Percentiles rank a stretch among this genome's conserved stretches.
phyloP scores from a whole-genome alignment of 2,888 invertebrate genomes.

The Axea sp. region DNA sequence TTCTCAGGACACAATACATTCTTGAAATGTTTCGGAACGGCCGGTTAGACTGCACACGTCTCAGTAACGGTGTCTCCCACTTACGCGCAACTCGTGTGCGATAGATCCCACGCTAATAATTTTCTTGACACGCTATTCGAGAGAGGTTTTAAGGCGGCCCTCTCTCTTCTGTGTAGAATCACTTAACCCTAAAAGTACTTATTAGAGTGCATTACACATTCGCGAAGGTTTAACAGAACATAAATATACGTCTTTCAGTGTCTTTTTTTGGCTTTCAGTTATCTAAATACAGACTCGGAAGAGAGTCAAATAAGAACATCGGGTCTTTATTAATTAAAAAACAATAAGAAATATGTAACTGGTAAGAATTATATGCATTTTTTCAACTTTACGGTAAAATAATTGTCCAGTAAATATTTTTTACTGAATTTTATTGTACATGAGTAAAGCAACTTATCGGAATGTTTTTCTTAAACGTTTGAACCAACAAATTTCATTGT shows the following conservation, averaged over 20 bases:
- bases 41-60: slow-evolving; percentile 66
- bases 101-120: slow-evolving; percentile 77
- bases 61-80: slow-evolving; percentile 73
- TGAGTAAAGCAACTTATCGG: too few relatives aligned
- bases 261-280: too few relatives aligned
- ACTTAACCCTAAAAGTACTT: slow-evolving; percentile 47
- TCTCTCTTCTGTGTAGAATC: slow-evolving; percentile 29
- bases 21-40: slow-evolving; percentile 71
- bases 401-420: too few relatives aligned
- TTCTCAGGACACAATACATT: slow-evolving; percentile 73
- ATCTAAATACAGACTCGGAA: too few relatives aligned
- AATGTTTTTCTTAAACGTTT: too few relatives aligned
- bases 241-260: slow-evolving; percentile 4
- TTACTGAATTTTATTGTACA: too few relatives aligned
- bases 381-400: too few relatives aligned
- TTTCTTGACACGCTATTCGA: slow-evolving; percentile 67
- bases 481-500: too few relatives aligned
- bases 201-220: slow-evolving; percentile 33
- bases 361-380: too few relatives aligned
- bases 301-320: too few relatives aligned
- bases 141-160: slow-evolving; percentile 63
- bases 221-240: slow-evolving; percentile 3
- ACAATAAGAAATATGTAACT: too few relatives aligned
- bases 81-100: slow-evolving; percentile 63
- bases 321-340: too few relatives aligned